phyloP scores from a whole-genome alignment of 2,888 invertebrate genomes.

The Leptopilina drosophilae region DNA sequence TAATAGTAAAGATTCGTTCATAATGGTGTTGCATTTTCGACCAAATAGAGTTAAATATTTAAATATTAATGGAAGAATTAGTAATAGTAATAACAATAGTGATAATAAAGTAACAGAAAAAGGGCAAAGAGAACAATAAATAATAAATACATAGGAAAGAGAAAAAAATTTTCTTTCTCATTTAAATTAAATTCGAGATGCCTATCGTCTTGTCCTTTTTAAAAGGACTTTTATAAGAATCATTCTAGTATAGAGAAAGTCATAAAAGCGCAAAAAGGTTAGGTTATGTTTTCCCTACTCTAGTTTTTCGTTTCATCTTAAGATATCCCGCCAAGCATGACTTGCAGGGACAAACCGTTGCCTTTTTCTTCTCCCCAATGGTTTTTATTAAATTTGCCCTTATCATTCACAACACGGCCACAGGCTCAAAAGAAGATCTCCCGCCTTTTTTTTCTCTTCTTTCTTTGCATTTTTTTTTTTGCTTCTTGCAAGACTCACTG shows the following conservation, averaged over 20 bases:
- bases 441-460: neutral
- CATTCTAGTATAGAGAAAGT: conserved; percentile 16
- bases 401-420: conserved; percentile 53
- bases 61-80: too few relatives aligned
- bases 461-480: too few relatives aligned
- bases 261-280: conserved; percentile 13
- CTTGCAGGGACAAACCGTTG: conserved; percentile 51
- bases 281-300: conserved; percentile 20
- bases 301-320: conserved; percentile 46
- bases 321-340: conserved; percentile 51
- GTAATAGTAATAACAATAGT: too few relatives aligned
- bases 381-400: conserved; percentile 67
- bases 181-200: conserved; percentile 13
- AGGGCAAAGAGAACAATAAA: too few relatives aligned
- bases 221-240: conserved; percentile 25
- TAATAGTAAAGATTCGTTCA: too few relatives aligned
- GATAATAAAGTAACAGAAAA: too few relatives aligned
- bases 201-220: conserved; percentile 23
- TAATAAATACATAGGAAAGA: too few relatives aligned
- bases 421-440: conserved; percentile 38
- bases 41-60: too few relatives aligned
- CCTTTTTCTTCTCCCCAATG: conserved; percentile 50
- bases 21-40: too few relatives aligned
- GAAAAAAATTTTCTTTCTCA: conserved; percentile 11
- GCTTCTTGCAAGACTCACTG: neutral